Conservation (phyloP, 2,113 vertebrate species). For the Dolichallabes microphthalmus region DNA sequence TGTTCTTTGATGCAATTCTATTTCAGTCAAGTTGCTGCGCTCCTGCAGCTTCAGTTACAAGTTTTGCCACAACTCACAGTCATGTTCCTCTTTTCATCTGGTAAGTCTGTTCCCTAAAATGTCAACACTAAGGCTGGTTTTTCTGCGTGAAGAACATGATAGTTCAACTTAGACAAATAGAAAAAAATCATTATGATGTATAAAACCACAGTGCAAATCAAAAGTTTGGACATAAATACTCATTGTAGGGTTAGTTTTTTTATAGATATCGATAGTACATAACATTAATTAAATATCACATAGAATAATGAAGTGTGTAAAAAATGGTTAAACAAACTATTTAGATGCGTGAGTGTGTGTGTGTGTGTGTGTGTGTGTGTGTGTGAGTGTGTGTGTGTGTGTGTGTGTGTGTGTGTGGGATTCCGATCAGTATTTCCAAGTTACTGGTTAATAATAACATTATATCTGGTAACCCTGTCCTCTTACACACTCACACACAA, state of each 20-base stretch:
- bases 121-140: neutral
- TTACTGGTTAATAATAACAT: neutral
- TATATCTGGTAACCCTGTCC: neutral
- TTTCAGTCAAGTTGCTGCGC: neutral
- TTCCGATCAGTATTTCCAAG: neutral
- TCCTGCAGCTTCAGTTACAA: neutral
- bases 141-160: neutral
- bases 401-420: too few species aligned
- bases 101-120: constrained; percentile 2
- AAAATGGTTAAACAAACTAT: too few species aligned
- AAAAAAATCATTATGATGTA: neutral
- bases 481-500: neutral
- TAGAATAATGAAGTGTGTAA: too few species aligned
- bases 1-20: neutral
- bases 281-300: too few species aligned
- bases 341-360: too few species aligned
- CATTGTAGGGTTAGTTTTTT: too few species aligned
- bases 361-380: too few species aligned
- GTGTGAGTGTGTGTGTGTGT: too few species aligned
- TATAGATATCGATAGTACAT: too few species aligned
- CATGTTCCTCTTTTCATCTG: constrained; percentile 5
- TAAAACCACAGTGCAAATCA: too few species aligned
- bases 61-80: neutral
- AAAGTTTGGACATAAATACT: too few species aligned
- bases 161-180: too few species aligned